These are phyloP conservation scores for Polypterus senegalus DNA, from an alignment of 2,113 vertebrate species.

Conservation along the genomic window DNA sequence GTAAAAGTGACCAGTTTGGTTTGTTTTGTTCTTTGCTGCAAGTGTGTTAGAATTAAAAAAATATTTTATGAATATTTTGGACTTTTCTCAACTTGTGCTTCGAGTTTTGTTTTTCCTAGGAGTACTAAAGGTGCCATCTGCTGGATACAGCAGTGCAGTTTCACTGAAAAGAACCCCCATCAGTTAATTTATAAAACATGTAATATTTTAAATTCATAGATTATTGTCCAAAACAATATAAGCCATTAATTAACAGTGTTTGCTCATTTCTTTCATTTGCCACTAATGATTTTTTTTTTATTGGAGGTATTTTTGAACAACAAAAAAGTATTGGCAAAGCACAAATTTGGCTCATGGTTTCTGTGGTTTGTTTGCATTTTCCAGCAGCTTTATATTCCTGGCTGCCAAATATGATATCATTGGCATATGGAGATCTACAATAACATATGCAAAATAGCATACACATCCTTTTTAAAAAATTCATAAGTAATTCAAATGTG, in stretches of 20 bases:
- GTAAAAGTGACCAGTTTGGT: too few species aligned
- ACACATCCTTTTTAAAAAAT: constrained; percentile 32
- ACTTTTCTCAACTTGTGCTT: too few species aligned
- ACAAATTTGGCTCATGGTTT: constrained; percentile 13
- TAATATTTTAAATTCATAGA: too few species aligned
- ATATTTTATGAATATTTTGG: too few species aligned
- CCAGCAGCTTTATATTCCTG: constrained; percentile 34
- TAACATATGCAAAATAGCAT: constrained; percentile 47
- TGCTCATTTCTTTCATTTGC: constrained; percentile 26
- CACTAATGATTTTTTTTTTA: constrained; percentile 11
- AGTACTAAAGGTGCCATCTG: constrained; percentile 58
- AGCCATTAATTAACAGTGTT: constrained; percentile 11
- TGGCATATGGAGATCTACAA: constrained; percentile 36
- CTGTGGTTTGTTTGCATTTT: constrained; percentile 50
- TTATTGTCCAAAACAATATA: too few species aligned
- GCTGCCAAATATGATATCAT: constrained; percentile 52
- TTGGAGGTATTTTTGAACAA: constrained; percentile 32
- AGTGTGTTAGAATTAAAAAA: too few species aligned
- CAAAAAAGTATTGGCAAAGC: constrained; percentile 39
- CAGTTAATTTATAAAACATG: too few species aligned
- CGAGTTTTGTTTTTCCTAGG: too few species aligned
- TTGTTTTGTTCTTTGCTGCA: too few species aligned
- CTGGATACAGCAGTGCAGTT: constrained; percentile 36
- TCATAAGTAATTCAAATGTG: not conserved
- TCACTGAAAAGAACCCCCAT: not conserved